Conservation (phyloP, 1,140 invertebrate species). For the Coenobita brevimanus region DNA sequence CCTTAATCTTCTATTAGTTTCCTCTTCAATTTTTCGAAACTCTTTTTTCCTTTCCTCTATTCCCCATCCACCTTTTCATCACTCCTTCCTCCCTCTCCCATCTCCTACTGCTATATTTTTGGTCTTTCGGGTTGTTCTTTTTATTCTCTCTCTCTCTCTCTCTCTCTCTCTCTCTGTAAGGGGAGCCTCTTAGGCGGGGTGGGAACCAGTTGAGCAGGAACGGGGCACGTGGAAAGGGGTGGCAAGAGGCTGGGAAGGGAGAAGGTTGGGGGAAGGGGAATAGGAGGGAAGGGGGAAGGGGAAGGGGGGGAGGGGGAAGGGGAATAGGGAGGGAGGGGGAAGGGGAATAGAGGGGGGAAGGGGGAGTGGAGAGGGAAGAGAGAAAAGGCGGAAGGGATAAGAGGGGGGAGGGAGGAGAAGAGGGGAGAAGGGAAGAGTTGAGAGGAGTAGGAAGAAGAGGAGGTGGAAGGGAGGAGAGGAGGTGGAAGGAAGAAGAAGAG, state of each 20-base stretch:
- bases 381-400: neutral
- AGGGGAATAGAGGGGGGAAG: neutral
- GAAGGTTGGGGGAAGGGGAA: too few relatives aligned
- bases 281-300: neutral
- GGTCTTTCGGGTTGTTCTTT: too few relatives aligned
- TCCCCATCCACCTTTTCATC: too few relatives aligned
- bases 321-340: neutral
- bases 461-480: too few relatives aligned
- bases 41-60: too few relatives aligned
- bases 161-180: neutral
- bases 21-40: too few relatives aligned
- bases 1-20: too few relatives aligned
- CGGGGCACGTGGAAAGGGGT: neutral
- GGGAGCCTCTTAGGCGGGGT: neutral
- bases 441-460: too few relatives aligned
- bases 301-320: neutral
- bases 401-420: neutral
- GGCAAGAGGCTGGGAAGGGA: neutral
- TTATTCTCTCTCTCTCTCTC: too few relatives aligned
- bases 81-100: too few relatives aligned
- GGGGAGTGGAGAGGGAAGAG: neutral
- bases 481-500: too few relatives aligned
- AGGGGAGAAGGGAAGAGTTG: neutral
- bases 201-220: neutral
- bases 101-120: too few relatives aligned